Conservation (phyloP, 2,797 vertebrate species). For the Otolemur crassicaudatus region DNA sequence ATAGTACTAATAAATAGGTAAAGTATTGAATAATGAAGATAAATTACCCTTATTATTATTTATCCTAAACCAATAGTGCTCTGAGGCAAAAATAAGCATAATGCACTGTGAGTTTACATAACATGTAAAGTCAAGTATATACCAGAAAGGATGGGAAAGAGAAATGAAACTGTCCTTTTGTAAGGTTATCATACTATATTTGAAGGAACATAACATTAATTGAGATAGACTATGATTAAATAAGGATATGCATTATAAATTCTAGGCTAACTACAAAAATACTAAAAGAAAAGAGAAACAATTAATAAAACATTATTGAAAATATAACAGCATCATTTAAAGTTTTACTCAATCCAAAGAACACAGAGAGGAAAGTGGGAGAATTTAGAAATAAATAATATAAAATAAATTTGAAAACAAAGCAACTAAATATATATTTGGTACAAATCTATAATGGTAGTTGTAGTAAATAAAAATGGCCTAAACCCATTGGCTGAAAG, state of each 20-base stretch:
- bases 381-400: not conserved
- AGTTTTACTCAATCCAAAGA: not conserved
- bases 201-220: not conserved
- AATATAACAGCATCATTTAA: not conserved
- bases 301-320: not conserved
- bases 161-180: not conserved
- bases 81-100: not conserved
- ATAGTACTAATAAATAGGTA: not conserved
- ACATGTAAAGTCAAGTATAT: not conserved
- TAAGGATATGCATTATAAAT: not conserved
- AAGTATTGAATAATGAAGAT: not conserved
- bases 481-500: not conserved
- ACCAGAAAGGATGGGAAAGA: not conserved
- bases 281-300: not conserved
- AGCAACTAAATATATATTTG: not conserved
- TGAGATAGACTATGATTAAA: not conserved
- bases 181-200: not conserved
- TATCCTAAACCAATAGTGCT: not conserved
- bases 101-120: not conserved
- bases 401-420: not conserved
- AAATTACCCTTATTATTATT: not conserved
- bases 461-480: not conserved
- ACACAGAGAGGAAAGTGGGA: not conserved
- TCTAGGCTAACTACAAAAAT: not conserved
- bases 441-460: not conserved